phyloP scores from a whole-genome alignment of 2,113 vertebrate genomes.

The Grammomys dolichurus region DNA sequence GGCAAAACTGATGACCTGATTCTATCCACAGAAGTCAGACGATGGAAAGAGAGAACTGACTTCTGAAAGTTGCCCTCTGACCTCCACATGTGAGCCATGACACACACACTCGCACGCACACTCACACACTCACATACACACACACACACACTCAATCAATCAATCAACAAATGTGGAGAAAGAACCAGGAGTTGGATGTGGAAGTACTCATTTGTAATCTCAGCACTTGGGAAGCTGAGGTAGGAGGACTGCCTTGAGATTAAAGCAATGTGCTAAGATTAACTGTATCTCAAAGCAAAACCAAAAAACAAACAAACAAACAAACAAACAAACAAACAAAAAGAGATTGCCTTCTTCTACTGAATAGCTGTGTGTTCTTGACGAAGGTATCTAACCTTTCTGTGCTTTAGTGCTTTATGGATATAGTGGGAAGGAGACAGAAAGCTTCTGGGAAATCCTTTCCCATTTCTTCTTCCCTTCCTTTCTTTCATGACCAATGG shows the following conservation, averaged over 20 bases:
- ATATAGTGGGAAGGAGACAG: not conserved
- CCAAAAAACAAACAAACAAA: not conserved
- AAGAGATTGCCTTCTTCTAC: not conserved
- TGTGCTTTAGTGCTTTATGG: not conserved
- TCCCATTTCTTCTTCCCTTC: not conserved
- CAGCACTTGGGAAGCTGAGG: not conserved
- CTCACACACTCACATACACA: not conserved
- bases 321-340: not conserved
- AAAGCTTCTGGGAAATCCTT: not conserved
- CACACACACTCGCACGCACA: accelerated
- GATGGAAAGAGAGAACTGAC: not conserved
- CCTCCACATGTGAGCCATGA: not conserved
- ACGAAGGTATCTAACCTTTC: not conserved
- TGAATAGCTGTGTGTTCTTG: not conserved
- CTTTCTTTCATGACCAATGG: not conserved
- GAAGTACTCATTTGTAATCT: not conserved
- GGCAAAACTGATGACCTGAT: not conserved
- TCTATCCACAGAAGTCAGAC: not conserved
- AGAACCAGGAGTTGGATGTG: not conserved
- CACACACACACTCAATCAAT: not conserved
- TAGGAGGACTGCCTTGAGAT: not conserved
- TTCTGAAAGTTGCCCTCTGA: not conserved
- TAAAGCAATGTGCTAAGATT: not conserved
- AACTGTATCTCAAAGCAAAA: not conserved
- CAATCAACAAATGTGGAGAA: not conserved